phyloP scores from a whole-genome alignment of 2,888 invertebrate genomes.

The Oscheius sp. region DNA sequence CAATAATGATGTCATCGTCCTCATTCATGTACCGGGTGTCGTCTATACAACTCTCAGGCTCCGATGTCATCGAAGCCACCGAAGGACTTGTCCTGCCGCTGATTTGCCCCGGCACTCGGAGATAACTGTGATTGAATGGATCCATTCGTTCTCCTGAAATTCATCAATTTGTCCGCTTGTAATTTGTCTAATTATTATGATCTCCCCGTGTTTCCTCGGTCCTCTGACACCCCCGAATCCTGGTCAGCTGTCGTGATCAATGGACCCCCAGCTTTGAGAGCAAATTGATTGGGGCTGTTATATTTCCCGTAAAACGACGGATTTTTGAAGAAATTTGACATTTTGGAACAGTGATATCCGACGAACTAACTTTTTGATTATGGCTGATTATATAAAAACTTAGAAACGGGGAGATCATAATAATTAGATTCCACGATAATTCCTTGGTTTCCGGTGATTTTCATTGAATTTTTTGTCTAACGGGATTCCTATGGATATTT shows the following conservation, averaged over 20 bases:
- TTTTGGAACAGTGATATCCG: no score
- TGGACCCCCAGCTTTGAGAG: no score
- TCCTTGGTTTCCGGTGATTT: no score
- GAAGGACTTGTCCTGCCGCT: conserved; percentile 58
- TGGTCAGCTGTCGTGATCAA: conserved; percentile 4
- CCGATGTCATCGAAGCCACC: conserved; percentile 63
- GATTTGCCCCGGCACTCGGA: conserved; percentile 50
- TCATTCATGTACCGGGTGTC: conserved; percentile 52
- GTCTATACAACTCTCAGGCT: conserved; percentile 67
- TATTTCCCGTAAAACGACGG: no score
- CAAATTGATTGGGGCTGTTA: no score
- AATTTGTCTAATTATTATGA: not conserved
- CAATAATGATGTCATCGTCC: conserved; percentile 57
- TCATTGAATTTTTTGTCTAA: no score
- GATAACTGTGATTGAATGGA: conserved; percentile 51
- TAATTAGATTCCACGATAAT: no score
- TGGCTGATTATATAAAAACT: no score
- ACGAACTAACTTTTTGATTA: no score
- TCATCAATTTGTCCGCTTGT: not conserved
- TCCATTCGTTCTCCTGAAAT: conserved; percentile 52
- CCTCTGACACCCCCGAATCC: not conserved
- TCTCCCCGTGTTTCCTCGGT: not conserved
- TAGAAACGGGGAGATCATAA: no score
- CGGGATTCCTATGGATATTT: no score
- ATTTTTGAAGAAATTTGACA: no score